These are phyloP conservation scores for Nebria ingens DNA, from an alignment of 1,140 invertebrate genomes.

Conservation along the genomic window DNA sequence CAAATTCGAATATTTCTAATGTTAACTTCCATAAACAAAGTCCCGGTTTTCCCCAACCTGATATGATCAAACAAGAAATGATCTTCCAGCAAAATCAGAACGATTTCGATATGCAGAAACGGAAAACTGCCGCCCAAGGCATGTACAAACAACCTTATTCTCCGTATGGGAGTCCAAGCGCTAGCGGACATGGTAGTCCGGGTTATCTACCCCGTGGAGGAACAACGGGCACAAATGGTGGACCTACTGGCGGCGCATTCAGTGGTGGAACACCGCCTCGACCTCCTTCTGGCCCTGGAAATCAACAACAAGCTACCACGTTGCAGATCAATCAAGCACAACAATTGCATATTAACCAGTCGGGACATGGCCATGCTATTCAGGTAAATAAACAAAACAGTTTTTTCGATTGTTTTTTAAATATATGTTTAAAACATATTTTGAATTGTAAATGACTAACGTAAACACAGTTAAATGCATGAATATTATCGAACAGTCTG, in stretches of 20 bases:
- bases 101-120: slow-evolving; percentile 41
- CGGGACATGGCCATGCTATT: slow-evolving; percentile 56
- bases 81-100: slow-evolving; percentile 30
- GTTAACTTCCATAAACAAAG: slow-evolving; percentile 38
- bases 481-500: too few species aligned
- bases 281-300: slow-evolving; percentile 47
- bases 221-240: slow-evolving; percentile 29
- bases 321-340: slow-evolving; percentile 78
- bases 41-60: slow-evolving; percentile 33
- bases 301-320: slow-evolving; percentile 35
- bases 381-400: slow-evolving; percentile 44
- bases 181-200: slow-evolving; percentile 48
- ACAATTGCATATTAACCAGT: slow-evolving; percentile 71
- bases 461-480: background rate
- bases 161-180: slow-evolving; percentile 52
- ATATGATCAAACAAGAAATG: slow-evolving; percentile 37
- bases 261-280: slow-evolving; percentile 47
- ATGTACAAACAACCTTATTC: slow-evolving; percentile 50
- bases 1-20: slow-evolving; percentile 31
- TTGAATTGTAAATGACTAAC: background rate
- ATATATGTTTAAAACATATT: slow-evolving; percentile 7
- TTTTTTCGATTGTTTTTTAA: slow-evolving; percentile 12
- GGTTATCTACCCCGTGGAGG: slow-evolving; percentile 45
- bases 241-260: slow-evolving; percentile 38
- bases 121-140: slow-evolving; percentile 33